Percentiles rank a stretch among this genome's conserved stretches.
Conservation (phyloP, 2,797 vertebrate genomes). For the Sciurus carolinensis region DNA sequence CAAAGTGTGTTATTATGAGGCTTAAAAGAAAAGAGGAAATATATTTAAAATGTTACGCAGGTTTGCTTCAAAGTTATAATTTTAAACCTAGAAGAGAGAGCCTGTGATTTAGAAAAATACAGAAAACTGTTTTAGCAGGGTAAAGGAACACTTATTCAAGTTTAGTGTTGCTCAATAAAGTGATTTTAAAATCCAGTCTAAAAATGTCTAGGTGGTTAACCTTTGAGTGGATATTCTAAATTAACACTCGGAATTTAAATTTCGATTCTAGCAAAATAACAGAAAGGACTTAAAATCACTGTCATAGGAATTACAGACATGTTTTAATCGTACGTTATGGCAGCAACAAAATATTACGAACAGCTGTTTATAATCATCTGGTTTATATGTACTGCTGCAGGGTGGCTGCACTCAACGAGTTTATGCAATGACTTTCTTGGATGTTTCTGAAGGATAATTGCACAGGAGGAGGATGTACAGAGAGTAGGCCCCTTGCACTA, state of each 20-base stretch:
- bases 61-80: slow-evolving; percentile 64
- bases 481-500: slow-evolving; percentile 91
- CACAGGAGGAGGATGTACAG: slow-evolving; percentile 92
- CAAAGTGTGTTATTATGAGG: slow-evolving; percentile 56
- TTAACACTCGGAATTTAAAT: slow-evolving; percentile 80
- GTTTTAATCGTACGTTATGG: slow-evolving; percentile 90
- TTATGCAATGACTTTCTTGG: slow-evolving; percentile 92
- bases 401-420: slow-evolving; percentile 92
- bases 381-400: slow-evolving; percentile 93
- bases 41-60: slow-evolving; percentile 55
- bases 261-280: slow-evolving; percentile 77
- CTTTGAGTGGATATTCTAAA: slow-evolving; percentile 82
- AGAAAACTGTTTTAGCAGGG: slow-evolving; percentile 24
- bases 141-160: slow-evolving; percentile 62
- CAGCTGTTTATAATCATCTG: slow-evolving; percentile 92
- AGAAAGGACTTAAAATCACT: slow-evolving; percentile 77
- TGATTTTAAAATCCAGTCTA: slow-evolving; percentile 63
- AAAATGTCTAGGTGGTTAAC: slow-evolving; percentile 63
- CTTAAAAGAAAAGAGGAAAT: slow-evolving; percentile 54
- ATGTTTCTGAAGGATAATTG: slow-evolving; percentile 93
- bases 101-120: slow-evolving; percentile 53
- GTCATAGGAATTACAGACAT: slow-evolving; percentile 85
- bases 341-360: slow-evolving; percentile 89
- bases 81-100: slow-evolving; percentile 64
- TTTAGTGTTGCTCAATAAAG: slow-evolving; percentile 64